Conservation (phyloP, 1,140 invertebrate genomes). For the Drosophila kepulauana region DNA sequence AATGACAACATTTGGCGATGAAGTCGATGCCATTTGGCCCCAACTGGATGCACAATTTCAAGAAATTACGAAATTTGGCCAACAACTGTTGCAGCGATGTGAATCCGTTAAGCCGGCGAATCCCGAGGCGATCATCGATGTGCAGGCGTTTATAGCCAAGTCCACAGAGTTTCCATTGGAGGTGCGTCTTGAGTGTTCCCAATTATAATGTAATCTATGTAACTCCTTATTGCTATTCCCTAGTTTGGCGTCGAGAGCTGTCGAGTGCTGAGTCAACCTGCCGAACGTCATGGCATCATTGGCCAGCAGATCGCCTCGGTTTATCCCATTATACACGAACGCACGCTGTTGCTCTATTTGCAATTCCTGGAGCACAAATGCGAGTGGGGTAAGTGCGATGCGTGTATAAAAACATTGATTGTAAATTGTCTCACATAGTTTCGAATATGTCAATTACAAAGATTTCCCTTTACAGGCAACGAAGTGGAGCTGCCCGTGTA, state of each 20-base stretch:
- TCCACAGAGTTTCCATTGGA: slow-evolving; percentile 52
- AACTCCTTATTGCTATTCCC: not conserved
- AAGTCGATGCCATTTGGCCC: slow-evolving; percentile 59
- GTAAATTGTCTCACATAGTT: no score
- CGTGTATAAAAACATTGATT: no score
- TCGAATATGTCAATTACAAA: no score
- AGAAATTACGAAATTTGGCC: slow-evolving; percentile 43
- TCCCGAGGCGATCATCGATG: not conserved
- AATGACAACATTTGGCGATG: slow-evolving; percentile 55
- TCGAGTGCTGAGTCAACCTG: slow-evolving; percentile 44
- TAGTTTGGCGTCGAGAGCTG: slow-evolving; percentile 67
- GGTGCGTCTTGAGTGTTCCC: not conserved
- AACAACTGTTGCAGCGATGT: slow-evolving; percentile 41
- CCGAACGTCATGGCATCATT: slow-evolving; percentile 24
- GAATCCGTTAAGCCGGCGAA: slow-evolving; percentile 31
- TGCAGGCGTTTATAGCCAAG: slow-evolving; percentile 8
- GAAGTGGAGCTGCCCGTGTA: slow-evolving; percentile 63
- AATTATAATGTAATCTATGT: no score
- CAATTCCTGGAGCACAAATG: slow-evolving; percentile 77
- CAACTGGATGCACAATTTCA: slow-evolving; percentile 5
- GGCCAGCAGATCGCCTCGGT: slow-evolving; percentile 53
- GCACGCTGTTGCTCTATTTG: slow-evolving; percentile 70
- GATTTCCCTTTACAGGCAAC: slow-evolving; percentile 50
- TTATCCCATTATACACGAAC: slow-evolving; percentile 80
- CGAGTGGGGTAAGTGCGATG: slow-evolving; percentile 58